These are phyloP conservation scores for Cardiocondyla obscurior DNA, from an alignment of 1,140 invertebrate genomes.

Conservation along the genomic window DNA sequence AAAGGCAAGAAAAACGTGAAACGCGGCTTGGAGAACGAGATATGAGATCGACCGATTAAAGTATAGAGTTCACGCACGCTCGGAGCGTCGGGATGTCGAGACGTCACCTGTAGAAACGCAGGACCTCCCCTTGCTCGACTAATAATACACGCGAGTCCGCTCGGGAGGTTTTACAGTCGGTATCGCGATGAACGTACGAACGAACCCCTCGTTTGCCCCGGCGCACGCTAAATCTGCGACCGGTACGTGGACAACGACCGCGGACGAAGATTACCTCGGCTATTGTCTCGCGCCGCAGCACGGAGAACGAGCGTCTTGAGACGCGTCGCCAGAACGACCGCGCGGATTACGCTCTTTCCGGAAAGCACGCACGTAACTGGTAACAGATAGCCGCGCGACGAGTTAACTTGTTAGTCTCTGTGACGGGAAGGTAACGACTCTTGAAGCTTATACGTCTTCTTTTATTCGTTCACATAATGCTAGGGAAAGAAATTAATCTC, in stretches of 20 bases:
- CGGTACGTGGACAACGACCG: constrained; percentile 3
- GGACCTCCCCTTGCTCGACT: constrained; percentile 33
- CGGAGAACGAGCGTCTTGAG: not conserved
- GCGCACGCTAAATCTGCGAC: not conserved
- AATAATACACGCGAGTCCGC: constrained; percentile 65
- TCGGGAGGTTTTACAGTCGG: constrained; percentile 56
- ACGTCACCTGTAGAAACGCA: constrained; percentile 64
- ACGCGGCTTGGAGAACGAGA: not conserved
- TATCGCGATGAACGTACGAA: constrained; percentile 28
- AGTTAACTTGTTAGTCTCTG: constrained; percentile 3
- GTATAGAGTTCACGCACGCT: constrained; percentile 66
- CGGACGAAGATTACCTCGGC: not conserved
- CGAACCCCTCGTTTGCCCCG: constrained; percentile 6
- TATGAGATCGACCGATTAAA: constrained; percentile 64
- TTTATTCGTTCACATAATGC: not conserved
- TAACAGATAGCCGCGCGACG: not conserved
- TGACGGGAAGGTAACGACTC: not conserved
- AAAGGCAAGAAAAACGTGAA: constrained; percentile 39
- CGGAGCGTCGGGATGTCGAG: constrained; percentile 56
- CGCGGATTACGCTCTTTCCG: not conserved
- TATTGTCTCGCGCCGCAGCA: not conserved
- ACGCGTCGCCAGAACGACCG: constrained; percentile 4
- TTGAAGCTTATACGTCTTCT: not conserved
- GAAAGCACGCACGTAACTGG: not conserved
- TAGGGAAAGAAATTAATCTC: not conserved